Evolutionary conservation across 2,113 vertebrate genomes (phyloP).

Genomic region (Ginglymostoma cirratum): DNA sequence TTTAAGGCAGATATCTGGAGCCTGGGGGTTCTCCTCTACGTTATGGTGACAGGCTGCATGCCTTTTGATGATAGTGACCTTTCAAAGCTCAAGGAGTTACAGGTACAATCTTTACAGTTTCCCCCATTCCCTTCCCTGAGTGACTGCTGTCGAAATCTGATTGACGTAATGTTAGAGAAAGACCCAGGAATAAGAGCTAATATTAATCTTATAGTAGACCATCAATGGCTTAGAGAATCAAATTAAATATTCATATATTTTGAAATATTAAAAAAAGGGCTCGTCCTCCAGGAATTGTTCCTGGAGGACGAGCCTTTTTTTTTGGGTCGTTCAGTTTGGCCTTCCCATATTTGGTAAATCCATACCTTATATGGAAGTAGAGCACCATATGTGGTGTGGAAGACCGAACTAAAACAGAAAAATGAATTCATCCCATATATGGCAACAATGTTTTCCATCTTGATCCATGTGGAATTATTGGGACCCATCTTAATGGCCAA

Average conservation of each 20-base stretch:
- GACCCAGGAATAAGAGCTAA: neutral
- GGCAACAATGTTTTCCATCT: no score
- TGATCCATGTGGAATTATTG: no score
- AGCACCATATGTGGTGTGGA: no score
- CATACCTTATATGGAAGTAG: no score
- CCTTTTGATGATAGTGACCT: slow-evolving; percentile 18
- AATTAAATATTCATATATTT: neutral
- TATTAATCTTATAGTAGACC: neutral
- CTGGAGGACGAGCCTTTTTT: neutral
- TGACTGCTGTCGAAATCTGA: neutral
- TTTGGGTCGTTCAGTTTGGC: neutral
- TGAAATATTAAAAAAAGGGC: neutral
- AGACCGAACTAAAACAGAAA: no score
- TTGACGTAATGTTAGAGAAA: neutral
- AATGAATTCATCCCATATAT: no score
- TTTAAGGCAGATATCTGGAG: slow-evolving; percentile 28
- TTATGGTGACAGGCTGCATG: neutral
- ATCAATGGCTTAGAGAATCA: neutral
- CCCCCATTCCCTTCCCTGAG: neutral
- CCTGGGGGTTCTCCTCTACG: neutral
- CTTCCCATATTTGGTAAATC: neutral
- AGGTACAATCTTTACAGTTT: neutral
- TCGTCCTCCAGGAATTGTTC: neutral
- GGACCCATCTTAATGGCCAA: no score
- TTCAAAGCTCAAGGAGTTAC: neutral